Conservation (phyloP, 2,888 invertebrate genomes). For the Hydrotaea cyrtoneurina region DNA sequence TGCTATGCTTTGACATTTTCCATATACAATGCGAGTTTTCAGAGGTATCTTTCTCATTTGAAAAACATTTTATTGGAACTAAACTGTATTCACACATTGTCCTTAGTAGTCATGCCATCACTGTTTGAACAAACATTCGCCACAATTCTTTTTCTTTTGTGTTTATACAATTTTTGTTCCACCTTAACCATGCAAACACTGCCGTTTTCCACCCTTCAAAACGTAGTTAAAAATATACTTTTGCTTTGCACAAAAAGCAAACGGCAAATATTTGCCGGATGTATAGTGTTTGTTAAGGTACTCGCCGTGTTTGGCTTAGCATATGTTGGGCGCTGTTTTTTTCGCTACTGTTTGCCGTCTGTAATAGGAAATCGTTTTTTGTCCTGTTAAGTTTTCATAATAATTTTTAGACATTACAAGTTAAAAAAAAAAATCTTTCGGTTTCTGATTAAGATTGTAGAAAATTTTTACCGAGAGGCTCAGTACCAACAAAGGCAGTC, state of each 20-base stretch:
- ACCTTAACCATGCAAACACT: conserved; percentile 26
- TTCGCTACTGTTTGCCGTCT: neutral
- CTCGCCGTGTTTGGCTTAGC: conserved; percentile 6
- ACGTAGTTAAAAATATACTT: neutral
- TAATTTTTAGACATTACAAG: neutral
- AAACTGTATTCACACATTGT: no score
- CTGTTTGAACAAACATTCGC: neutral
- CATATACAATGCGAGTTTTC: no score
- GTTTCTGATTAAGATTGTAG: no score
- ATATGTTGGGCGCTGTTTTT: conserved; percentile 1
- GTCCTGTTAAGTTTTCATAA: neutral
- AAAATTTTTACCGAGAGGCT: no score
- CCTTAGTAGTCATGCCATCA: neutral
- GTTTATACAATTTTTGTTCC: conserved; percentile 24
- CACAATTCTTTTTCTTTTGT: neutral
- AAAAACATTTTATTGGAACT: no score
- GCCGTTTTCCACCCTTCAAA: neutral
- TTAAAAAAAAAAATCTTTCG: no score
- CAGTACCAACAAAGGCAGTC: no score
- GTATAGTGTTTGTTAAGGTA: conserved; percentile 20
- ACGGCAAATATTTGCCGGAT: conserved; percentile 19
- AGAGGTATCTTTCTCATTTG: no score
- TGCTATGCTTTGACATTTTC: no score
- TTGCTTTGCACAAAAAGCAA: conserved; percentile 3
- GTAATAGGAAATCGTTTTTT: neutral